A percentile compares a stretch with the other conserved stretches of the same genome.
Conservation (phyloP, 2,113 vertebrate genomes). For the Gobio gobio region DNA sequence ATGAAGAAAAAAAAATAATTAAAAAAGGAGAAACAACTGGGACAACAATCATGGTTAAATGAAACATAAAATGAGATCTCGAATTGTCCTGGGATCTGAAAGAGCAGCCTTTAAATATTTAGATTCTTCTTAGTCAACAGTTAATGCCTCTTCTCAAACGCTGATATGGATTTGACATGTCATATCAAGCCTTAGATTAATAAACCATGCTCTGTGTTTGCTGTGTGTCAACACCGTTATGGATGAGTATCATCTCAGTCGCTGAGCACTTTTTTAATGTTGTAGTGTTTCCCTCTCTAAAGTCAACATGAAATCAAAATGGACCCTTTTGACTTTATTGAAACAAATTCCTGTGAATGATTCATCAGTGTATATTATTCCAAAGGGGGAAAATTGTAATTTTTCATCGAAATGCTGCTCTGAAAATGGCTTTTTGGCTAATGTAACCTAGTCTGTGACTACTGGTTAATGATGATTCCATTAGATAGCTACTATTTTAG, state of each 20-base stretch:
- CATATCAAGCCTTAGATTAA: slow-evolving; percentile 9
- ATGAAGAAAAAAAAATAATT: too few species aligned
- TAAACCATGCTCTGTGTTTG: not conserved
- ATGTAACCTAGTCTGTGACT: not conserved
- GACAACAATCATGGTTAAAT: too few species aligned
- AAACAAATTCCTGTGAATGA: not conserved
- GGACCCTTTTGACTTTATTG: not conserved
- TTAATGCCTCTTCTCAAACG: not conserved
- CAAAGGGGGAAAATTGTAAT: not conserved
- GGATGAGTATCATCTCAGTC: not conserved
- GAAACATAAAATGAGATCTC: too few species aligned
- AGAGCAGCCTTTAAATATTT: not conserved
- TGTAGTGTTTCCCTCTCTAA: not conserved
- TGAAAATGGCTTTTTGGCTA: not conserved
- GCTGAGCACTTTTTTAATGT: not conserved
- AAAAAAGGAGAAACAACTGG: too few species aligned
- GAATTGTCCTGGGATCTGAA: too few species aligned
- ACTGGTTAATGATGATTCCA: not conserved
- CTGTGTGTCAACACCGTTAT: not conserved
- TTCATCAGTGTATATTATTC: too few species aligned
- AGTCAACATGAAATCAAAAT: too few species aligned
- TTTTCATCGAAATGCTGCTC: not conserved
- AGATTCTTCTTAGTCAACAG: not conserved
- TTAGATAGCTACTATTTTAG: not conserved
- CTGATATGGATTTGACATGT: not conserved